phyloP scores from a whole-genome alignment of 2,113 vertebrate genomes.

The Penelope pileata region DNA sequence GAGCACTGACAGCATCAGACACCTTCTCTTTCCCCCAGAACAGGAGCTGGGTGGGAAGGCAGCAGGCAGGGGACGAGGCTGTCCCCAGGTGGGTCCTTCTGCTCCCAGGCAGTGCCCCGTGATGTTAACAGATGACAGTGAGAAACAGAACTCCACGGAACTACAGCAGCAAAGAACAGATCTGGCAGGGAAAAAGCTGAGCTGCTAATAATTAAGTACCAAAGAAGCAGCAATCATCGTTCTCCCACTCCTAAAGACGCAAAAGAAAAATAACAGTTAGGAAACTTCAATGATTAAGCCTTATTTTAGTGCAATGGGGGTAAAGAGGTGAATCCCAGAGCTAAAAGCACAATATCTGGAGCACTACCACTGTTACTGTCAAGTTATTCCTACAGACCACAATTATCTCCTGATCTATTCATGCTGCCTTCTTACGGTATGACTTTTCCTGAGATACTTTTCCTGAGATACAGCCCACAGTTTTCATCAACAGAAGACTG shows the following conservation, averaged over 20 bases:
- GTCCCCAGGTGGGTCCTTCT: background rate
- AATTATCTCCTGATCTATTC: background rate
- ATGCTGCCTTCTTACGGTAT: background rate
- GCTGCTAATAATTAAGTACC: background rate
- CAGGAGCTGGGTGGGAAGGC: background rate
- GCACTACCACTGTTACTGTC: background rate
- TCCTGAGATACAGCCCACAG: background rate
- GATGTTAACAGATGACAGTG: background rate
- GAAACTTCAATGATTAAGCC: background rate
- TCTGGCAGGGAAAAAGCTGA: background rate
- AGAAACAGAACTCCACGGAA: background rate
- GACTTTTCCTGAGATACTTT: background rate
- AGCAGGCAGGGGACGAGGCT: rapidly evolving
- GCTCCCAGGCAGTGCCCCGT: background rate
- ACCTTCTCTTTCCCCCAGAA: background rate
- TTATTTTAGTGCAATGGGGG: background rate
- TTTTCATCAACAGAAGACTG: background rate
- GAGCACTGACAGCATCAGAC: background rate
- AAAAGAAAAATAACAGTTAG: background rate
- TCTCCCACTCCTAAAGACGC: background rate
- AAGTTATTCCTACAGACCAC: background rate
- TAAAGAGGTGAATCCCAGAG: background rate
- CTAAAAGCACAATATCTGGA: background rate
- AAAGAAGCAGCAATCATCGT: background rate
- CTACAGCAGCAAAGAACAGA: background rate